A percentile compares a stretch with the other conserved stretches of the same genome.
Conservation (phyloP, 1,140 invertebrate species). For the Brachionus angularis region DNA sequence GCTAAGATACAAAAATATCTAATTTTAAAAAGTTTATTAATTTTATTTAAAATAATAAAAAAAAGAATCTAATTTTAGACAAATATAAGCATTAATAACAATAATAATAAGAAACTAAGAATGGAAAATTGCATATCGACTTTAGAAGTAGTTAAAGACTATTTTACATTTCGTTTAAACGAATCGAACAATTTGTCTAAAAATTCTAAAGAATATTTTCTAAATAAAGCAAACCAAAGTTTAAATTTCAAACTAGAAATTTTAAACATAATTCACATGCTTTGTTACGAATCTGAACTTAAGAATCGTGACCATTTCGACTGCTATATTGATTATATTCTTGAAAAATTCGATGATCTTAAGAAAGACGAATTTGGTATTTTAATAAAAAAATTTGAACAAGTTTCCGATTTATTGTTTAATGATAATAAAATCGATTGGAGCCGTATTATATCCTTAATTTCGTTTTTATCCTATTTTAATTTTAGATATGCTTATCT, state of each 20-base stretch:
- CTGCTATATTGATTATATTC: conserved; percentile 11
- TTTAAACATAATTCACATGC: conserved; percentile 1
- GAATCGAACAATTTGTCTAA: conserved; percentile 6
- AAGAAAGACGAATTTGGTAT: conserved; percentile 7
- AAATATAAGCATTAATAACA: not conserved
- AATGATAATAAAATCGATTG: conserved; percentile 24
- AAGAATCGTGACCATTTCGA: conserved; percentile 24
- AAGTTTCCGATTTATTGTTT: conserved; percentile 2
- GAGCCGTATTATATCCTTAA: conserved; percentile 13
- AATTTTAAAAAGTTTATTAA: no score
- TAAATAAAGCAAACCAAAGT: not conserved
- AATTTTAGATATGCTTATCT: conserved; percentile 15
- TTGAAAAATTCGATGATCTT: not conserved
- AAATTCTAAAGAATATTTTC: conserved; percentile 17
- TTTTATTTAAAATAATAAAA: no score
- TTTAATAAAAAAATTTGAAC: conserved; percentile 1
- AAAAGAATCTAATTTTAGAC: no score
- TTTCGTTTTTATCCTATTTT: conserved; percentile 29
- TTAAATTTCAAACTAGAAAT: no score
- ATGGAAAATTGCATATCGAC: conserved; percentile 23
- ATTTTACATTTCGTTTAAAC: conserved; percentile 19
- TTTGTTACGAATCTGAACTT: conserved; percentile 1
- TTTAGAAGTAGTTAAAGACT: conserved; percentile 20
- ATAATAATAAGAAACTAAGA: not conserved
- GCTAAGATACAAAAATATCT: no score